Base-by-base conservation (phyloP, 1,140 invertebrate species). In the Drosophila nebulosa region DNA sequence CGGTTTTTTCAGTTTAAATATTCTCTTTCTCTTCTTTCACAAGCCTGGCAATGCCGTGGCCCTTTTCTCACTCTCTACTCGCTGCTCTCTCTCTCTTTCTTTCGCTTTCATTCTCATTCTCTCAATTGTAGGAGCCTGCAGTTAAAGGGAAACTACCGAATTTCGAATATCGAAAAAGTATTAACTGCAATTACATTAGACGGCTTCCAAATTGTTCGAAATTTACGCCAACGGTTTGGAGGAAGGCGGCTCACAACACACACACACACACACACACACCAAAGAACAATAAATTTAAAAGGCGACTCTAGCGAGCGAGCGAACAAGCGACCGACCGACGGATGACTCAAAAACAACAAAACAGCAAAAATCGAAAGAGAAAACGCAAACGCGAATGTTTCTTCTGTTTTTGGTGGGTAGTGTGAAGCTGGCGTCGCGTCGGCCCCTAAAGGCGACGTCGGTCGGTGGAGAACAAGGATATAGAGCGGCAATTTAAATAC, bases 401-500 rank as follows among this genome's bases (percentile, higher is more conserved):
- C 50, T 36, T 27, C 10, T 63, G 24, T 26, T 64, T 60, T 22
- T 63, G 22, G 18, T 63, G 22, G 18, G 67, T 70, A 76, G 78
- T 78, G 64, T 80, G 77, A 74, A 74, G 78, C 66, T 81, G 78
- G 79, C 78, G 79, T 67, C 74, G 78, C 58, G 74, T 42, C 74
- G 74, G 69, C 36, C 60, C 69, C 65, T 35, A 51, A 67, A 63
- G 74, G 70, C 75, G 72, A 46, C 39, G 39, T 46, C 39, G 39
- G 9, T 3, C 3, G 16, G 3, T 12, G 30, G 16, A 57, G 16
- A 57, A 78, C 75, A 75, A 75, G 70, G 75, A 78, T 83, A 74
- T 79, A 83, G 79, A 83, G 66, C 79, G 71, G 79, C 71, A 78
- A 83, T 71, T 83, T 75, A 74, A 83, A 83, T 72, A 71, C 70